Base-by-base conservation (phyloP, 2,888 invertebrate species). In the Meiosimyza decipiens region DNA sequence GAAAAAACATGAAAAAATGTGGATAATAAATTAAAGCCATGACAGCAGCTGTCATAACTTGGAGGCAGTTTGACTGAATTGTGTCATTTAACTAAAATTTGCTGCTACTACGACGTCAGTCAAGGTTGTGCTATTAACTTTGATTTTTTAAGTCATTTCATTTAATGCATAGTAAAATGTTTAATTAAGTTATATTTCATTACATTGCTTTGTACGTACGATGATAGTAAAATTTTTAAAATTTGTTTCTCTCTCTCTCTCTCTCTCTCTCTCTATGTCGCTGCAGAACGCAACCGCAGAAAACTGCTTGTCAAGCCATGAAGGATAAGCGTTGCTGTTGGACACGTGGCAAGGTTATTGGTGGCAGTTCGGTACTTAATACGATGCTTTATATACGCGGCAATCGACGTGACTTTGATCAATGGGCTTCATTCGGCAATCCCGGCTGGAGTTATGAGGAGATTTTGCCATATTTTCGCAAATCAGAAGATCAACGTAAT, bases 311-410 rank as follows among this genome's bases (percentile, higher is more conserved):
- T 78, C 94, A 94, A 83, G 95, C 95, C 0, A 95, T 95, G 95
- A 89, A 91, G 70, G 95, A 95, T 82, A 91, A 92, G 80, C 90
- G 95, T 59, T 95, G 95, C 82, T 92, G 93, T 81, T 96, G 96
- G 96, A 96, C 96, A 0, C 90, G 96, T 73, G 97, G 97, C 64
- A 96, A 96, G 88, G 92, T 94, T 0, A 88, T 96, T 0, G 96
- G 96, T 0, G 97, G 97, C 0, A 94, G 94, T 6, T 94, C 94
- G 54, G 95, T 95, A 0, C 88, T 96, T 0, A 97, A 96, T 83
- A 95, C 95, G 1, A 96, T 97, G 96, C 89, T 96, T 0, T 97
- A 98, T 84, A 91, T 97, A 59, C 89, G 97, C 75, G 97, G 97
- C 0, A 96, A 96, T 85, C 90, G 91, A 71, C 88, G 93, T 1